Conservation (phyloP, 2,888 invertebrate genomes). For the Sinhomidia bicolor region DNA sequence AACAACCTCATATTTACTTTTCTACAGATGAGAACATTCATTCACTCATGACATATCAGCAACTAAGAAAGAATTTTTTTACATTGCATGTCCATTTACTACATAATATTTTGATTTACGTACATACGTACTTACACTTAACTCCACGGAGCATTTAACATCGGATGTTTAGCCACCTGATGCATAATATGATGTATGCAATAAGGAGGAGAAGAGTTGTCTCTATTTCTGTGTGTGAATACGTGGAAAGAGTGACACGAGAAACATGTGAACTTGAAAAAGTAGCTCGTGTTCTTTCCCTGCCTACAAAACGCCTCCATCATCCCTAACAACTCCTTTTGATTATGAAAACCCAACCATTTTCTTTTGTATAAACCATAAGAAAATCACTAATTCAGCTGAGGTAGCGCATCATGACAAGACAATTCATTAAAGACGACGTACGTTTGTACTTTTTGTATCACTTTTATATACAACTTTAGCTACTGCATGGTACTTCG, state of each 20-base stretch:
- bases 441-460: not conserved
- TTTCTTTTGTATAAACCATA: not conserved
- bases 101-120: not conserved
- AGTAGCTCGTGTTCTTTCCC: slow-evolving; percentile 41
- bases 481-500: not conserved
- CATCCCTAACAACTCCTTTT: slow-evolving; percentile 31
- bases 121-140: too few relatives aligned
- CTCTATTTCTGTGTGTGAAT: not conserved
- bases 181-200: not conserved
- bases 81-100: not conserved
- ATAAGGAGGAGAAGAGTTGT: not conserved
- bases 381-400: not conserved
- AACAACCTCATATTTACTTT: not conserved
- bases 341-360: not conserved
- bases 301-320: slow-evolving; percentile 22
- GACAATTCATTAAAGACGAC: slow-evolving; percentile 49
- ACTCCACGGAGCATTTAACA: not conserved
- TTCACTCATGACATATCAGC: not conserved
- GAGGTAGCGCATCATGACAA: slow-evolving; percentile 43
- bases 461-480: not conserved
- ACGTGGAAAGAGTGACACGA: slow-evolving; percentile 10
- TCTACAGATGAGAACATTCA: not conserved
- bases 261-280: slow-evolving; percentile 44
- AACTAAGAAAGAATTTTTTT: not conserved
- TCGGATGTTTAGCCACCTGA: not conserved